Percentiles rank a stretch among this genome's conserved stretches.
These are phyloP conservation scores for Hoplostethus mediterraneus DNA, from an alignment of 2,797 vertebrate genomes.

Conservation along the genomic window DNA sequence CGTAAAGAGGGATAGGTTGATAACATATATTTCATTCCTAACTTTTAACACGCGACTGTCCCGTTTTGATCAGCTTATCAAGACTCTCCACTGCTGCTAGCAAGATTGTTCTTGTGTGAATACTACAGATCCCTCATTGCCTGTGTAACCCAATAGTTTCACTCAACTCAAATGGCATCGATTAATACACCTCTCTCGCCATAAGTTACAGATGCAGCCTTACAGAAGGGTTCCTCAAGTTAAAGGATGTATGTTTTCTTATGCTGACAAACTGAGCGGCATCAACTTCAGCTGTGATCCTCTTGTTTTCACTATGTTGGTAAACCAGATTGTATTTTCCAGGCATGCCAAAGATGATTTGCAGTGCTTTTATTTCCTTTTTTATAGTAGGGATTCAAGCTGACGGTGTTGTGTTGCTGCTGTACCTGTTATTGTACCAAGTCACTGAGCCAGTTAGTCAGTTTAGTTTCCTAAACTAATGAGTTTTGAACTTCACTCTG, in stretches of 20 bases:
- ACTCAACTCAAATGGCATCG: constrained; percentile 24
- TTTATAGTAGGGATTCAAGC: constrained; percentile 19
- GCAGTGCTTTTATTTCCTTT: constrained; percentile 27
- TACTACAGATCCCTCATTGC: constrained; percentile 17
- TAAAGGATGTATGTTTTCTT: not conserved
- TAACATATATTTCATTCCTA: constrained; percentile 52
- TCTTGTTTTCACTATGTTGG: constrained; percentile 52
- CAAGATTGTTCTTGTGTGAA: constrained; percentile 45
- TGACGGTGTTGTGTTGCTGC: constrained; percentile 41
- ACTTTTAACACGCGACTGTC: constrained; percentile 64
- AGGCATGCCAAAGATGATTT: constrained; percentile 71
- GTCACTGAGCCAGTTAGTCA: constrained; percentile 59
- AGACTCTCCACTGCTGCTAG: constrained; percentile 76
- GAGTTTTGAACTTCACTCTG: constrained; percentile 31
- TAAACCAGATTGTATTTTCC: constrained; percentile 61
- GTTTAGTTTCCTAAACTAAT: constrained; percentile 41
- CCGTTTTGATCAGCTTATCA: constrained; percentile 58
- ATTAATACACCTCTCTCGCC: not conserved
- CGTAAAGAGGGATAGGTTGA: constrained; percentile 18
- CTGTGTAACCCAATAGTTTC: constrained; percentile 11
- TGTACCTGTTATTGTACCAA: constrained; percentile 23
- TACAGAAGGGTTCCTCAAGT: constrained; percentile 1
- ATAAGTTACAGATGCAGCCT: not conserved
- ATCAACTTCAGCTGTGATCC: constrained; percentile 36
- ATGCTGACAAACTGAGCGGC: not conserved